These are phyloP conservation scores for Aphis craccivora DNA, from an alignment of 1,140 invertebrate species.

Conservation along the genomic window DNA sequence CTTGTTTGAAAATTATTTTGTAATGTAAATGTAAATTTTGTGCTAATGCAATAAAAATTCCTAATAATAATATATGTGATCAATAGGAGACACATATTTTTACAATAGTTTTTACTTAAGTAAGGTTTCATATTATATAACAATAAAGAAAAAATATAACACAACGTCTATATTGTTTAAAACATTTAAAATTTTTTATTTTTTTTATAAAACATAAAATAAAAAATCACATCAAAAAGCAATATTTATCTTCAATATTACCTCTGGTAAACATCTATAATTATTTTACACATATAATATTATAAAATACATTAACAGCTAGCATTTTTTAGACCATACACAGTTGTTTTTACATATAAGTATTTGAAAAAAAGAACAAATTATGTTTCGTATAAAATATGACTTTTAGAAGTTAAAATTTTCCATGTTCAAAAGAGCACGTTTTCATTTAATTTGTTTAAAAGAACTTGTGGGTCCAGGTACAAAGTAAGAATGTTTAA, in stretches of 20 bases:
- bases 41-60: too few relatives aligned
- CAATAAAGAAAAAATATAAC: not conserved
- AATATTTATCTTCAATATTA: constrained; percentile 41
- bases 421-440: not conserved
- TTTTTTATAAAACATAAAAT: constrained; percentile 57
- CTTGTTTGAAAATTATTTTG: too few relatives aligned
- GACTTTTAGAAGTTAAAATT: not conserved
- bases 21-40: not conserved
- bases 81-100: not conserved
- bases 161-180: constrained; percentile 24
- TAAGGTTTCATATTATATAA: not conserved
- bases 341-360: not conserved
- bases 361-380: not conserved
- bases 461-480: not conserved
- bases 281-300: constrained; percentile 47
- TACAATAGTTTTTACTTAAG: not conserved
- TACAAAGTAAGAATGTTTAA: constrained; percentile 10
- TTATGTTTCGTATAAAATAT: not conserved
- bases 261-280: constrained; percentile 32
- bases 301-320: constrained; percentile 46
- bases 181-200: constrained; percentile 24
- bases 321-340: constrained; percentile 45
- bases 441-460: not conserved
- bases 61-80: not conserved
- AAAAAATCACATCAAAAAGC: constrained; percentile 57